Evolutionary conservation across 2,888 invertebrate species (phyloP).

Genomic region (Agapostemon virescens): DNA sequence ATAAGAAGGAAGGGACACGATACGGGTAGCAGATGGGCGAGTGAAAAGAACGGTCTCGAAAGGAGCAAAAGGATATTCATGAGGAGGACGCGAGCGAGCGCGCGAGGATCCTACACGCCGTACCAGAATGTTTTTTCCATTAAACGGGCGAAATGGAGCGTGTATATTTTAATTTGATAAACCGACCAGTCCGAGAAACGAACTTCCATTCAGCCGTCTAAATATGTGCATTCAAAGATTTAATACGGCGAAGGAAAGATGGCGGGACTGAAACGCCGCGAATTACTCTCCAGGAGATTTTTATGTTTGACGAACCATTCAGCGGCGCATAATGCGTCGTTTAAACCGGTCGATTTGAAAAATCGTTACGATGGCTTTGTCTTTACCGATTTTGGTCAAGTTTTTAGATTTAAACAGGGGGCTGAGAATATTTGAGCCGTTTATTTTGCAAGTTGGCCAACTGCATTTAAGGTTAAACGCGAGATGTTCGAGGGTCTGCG

Average conservation of each 20-base stretch:
- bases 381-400: no score
- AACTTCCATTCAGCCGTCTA: background rate
- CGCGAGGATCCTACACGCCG: no score
- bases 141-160: background rate
- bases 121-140: background rate
- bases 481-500: no score
- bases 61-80: background rate
- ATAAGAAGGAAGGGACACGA: conserved; percentile 9
- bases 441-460: no score
- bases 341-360: background rate
- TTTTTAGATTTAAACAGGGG: no score
- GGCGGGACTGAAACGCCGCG: background rate
- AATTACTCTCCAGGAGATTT: background rate
- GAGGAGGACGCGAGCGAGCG: background rate
- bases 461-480: no score
- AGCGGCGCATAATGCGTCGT: no score
- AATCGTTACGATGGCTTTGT: background rate
- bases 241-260: background rate
- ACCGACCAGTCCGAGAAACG: background rate
- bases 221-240: background rate
- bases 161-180: conserved; percentile 1
- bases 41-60: background rate
- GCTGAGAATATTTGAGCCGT: no score
- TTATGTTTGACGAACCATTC: background rate
- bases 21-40: background rate